Evolutionary conservation across 1,140 invertebrate species (phyloP), one percentile per base, ranked within the genome.

Genomic region (Saccostrea glomerata): DNA sequence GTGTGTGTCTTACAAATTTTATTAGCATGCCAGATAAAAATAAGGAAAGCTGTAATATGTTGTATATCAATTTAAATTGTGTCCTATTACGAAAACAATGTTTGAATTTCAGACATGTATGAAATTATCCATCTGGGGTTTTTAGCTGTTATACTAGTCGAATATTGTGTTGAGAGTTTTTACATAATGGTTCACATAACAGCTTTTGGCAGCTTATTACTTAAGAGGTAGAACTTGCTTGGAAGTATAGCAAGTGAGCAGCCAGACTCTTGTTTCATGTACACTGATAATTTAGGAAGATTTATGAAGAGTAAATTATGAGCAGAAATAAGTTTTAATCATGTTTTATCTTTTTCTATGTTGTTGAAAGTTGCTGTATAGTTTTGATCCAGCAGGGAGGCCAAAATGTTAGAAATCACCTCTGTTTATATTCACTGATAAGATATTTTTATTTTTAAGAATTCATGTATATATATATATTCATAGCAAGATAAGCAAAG

Each of bases 161-260:
- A 30, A 11, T 77, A 77, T 40, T 77, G 11, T 15, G 70, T 77
- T 77, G 70, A 77, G 25, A 20, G 13, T 30, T 77, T 36, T 77
- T 77, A 63, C 58, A 63, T 63, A 63, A 63, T 63, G 58, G 58
- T 47, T 47, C 30, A 36, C 25, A 30, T 30, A 25, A 77, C 23
- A 77, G 30, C 23, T 15, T 20, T 77, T 36, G 70, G 70, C 70
- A 77, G 70, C 70, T 36, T 36, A 47, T 15, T 77, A 25, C 70
- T 77, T 30, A 77, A 77, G 70, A 77, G 23, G 70, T 77, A 77
- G 70, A 77, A 63, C 15, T 77, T 77, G 7, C 30, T 77, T 36
- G 30, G 23, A 15, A 77, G 70, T 77, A 77, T 77, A 15, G 25
- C 70, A 30, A 77, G 70, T 12, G 70, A 30, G 70, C 70, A 17